Evolutionary conservation across 1,140 invertebrate genomes (phyloP).

Genomic region (Drosophila neocordata): DNA sequence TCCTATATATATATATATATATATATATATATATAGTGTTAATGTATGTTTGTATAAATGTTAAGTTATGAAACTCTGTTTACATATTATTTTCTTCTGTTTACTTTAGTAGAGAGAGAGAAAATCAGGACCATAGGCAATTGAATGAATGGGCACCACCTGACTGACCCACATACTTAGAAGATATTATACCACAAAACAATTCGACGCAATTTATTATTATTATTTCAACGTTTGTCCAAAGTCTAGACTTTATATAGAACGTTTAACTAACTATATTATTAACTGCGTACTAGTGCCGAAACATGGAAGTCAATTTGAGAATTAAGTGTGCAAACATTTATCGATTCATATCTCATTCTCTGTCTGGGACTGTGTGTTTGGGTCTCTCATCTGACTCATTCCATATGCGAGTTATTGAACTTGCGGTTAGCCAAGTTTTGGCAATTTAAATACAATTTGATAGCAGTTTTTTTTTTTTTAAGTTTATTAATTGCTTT

Average conservation of each 20-base stretch:
- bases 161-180: not conserved
- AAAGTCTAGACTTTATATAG: not conserved
- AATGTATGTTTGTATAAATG: not conserved
- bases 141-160: too few relatives aligned
- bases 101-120: not conserved
- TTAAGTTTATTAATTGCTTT: conserved; percentile 5
- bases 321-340: conserved; percentile 9
- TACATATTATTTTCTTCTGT: too few relatives aligned
- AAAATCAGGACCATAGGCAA: too few relatives aligned
- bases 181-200: too few relatives aligned
- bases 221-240: not conserved
- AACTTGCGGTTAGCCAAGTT: not conserved
- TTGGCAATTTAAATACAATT: conserved; percentile 18
- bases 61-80: not conserved
- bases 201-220: not conserved
- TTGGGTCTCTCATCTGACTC: conserved; percentile 7
- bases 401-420: conserved; percentile 4
- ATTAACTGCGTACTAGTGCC: not conserved
- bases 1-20: too few relatives aligned
- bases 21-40: not conserved
- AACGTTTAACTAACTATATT: not conserved
- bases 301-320: not conserved
- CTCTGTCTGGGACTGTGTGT: not conserved
- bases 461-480: conserved; percentile 7
- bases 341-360: not conserved